Conservation (phyloP, 1,140 invertebrate species). For the Tetranychus cinnabarinus region DNA sequence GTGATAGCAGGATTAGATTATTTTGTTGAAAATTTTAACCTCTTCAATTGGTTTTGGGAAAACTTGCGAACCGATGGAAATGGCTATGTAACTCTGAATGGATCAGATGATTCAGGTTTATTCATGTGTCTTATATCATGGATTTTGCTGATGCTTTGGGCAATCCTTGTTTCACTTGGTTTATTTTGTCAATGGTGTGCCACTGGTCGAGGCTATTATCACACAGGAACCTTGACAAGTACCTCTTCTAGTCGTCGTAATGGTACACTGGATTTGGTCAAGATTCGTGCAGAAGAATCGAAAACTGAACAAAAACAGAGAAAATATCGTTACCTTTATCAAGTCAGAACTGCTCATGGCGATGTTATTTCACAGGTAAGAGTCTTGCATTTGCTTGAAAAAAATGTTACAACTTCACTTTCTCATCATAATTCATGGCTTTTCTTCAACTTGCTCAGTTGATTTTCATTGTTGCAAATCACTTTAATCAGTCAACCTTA, state of each 20-base stretch:
- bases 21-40: constrained; percentile 42
- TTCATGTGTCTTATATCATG: constrained; percentile 47
- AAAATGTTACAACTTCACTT: neutral
- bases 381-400: constrained; percentile 9
- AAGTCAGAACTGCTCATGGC: constrained; percentile 59
- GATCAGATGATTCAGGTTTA: constrained; percentile 5
- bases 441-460: too few species aligned
- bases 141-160: constrained; percentile 46
- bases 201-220: constrained; percentile 42
- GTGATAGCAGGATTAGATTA: constrained; percentile 45
- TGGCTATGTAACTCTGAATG: constrained; percentile 15
- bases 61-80: constrained; percentile 18
- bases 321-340: constrained; percentile 65
- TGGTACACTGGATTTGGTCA: constrained; percentile 20
- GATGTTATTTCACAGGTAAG: constrained; percentile 61
- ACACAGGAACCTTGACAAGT: constrained; percentile 9
- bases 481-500: too few species aligned
- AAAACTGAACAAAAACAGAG: constrained; percentile 48
- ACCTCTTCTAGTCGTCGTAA: neutral
- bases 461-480: too few species aligned
- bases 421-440: too few species aligned
- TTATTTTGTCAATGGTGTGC: constrained; percentile 38
- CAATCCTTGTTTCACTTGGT: constrained; percentile 38
- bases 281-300: constrained; percentile 36
- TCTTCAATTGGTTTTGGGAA: constrained; percentile 42